Conservation (phyloP, 2,113 vertebrate species). For the Ellobius talpinus region DNA sequence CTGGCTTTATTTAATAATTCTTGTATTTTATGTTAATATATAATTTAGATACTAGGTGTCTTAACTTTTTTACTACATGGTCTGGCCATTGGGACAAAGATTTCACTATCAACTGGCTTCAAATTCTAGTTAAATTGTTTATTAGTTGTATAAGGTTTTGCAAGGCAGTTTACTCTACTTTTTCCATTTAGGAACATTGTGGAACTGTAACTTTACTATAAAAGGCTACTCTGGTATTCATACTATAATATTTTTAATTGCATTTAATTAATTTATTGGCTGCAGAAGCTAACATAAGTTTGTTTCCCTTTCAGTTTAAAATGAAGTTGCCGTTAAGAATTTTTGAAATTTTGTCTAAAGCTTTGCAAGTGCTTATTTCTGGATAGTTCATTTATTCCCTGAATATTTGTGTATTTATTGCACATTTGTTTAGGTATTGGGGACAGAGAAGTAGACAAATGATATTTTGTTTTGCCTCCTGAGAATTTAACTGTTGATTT, state of each 20-base stretch:
- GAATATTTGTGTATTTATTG: slow-evolving; percentile 30
- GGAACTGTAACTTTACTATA: slow-evolving; percentile 2
- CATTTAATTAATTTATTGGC: slow-evolving; percentile 46
- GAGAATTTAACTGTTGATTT: slow-evolving; percentile 7
- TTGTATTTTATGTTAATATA: neutral
- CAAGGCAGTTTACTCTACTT: neutral
- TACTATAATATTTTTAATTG: neutral
- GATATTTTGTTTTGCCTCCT: neutral
- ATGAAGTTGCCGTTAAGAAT: slow-evolving; percentile 10
- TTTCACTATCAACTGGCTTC: slow-evolving; percentile 51
- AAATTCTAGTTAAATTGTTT: neutral
- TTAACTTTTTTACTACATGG: neutral
- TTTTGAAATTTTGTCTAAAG: slow-evolving; percentile 52
- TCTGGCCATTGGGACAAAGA: neutral
- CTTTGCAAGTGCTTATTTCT: slow-evolving; percentile 40
- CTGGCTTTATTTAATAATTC: neutral
- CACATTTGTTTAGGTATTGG: neutral
- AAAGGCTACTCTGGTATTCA: slow-evolving; percentile 10
- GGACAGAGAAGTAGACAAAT: slow-evolving; percentile 12
- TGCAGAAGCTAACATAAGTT: slow-evolving; percentile 4
- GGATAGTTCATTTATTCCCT: neutral
- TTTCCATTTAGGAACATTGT: slow-evolving; percentile 30
- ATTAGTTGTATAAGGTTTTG: neutral
- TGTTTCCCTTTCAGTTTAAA: slow-evolving; percentile 33
- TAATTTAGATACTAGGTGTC: slow-evolving; percentile 6